phyloP scores from a whole-genome alignment of 2,113 vertebrate species.

The Physeter macrocephalus region DNA sequence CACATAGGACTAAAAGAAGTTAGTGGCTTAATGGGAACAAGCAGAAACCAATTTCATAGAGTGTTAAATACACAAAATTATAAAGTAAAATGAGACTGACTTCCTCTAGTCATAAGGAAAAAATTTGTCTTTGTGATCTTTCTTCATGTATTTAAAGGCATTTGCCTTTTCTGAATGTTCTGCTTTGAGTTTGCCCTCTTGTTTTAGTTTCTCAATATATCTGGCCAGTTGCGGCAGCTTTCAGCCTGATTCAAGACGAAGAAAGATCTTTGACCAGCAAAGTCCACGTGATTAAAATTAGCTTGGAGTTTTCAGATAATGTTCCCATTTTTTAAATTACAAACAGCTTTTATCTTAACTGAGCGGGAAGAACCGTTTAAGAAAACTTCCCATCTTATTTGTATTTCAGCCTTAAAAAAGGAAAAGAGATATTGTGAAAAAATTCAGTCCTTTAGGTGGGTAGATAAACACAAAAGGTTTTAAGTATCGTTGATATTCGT shows the following conservation, averaged over 20 bases:
- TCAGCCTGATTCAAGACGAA: background rate
- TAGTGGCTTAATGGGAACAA: conserved; percentile 5
- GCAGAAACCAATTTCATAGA: conserved; percentile 29
- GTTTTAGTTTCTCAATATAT: background rate
- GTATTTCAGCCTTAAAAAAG: conserved; percentile 23
- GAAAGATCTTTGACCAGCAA: background rate
- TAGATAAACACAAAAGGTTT: conserved; percentile 64
- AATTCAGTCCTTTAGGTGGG: background rate
- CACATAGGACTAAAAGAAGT: conserved; percentile 30
- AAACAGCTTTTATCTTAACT: conserved; percentile 22
- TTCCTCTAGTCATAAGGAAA: background rate
- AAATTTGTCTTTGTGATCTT: background rate
- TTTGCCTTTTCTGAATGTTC: background rate
- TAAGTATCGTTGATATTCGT: conserved; percentile 46
- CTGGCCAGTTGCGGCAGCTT: background rate
- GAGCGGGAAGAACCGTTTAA: background rate
- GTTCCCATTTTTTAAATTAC: background rate
- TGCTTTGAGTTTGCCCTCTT: background rate
- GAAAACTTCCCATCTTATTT: conserved; percentile 10
- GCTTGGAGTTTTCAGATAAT: conserved; percentile 8
- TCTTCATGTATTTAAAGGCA: background rate
- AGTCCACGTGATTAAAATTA: conserved; percentile 9
- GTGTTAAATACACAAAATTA: conserved; percentile 53
- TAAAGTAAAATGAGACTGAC: conserved; percentile 50
- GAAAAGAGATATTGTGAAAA: background rate